Evolutionary conservation across 1,140 invertebrate genomes (phyloP), one percentile per base, ranked within the genome.

Genomic region (Neodiprion fabricii): DNA sequence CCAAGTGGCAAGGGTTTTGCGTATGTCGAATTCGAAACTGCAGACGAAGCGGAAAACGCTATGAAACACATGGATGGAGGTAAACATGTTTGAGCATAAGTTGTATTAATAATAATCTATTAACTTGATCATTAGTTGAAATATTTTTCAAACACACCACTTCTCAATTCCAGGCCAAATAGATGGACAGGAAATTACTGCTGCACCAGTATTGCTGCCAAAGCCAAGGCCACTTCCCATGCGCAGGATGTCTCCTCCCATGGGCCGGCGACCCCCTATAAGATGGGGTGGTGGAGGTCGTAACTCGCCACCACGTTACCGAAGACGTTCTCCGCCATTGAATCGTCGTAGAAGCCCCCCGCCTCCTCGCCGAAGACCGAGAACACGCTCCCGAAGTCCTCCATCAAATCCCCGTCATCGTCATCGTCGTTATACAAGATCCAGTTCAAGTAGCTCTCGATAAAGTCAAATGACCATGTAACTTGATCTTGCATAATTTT

Each of bases 11-110:
- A 95, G 47, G 97, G 97, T 14, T 97, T 96, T 90, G 97, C 96
- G 9, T 99, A 99, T 86, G 94, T 99, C 9, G 98, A 99, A 82
- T 99, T 95, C 88, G 94, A 93, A 78, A 98, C 93, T 74, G 89
- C 96, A 1, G 97, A 99, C 81, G 97, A 99, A 88, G 98, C 98
- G 49, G 97, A 99, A 87, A 98, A 98, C 89, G 98, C 98, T 0
- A 97, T 99, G 93, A 99, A 99, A 88, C 96, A 99, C 81, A 99
- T 99, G 98, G 97, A 99, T 90, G 98, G 98, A 86, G 98, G 96
- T 92, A 90, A 78, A 73, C 67, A 75, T 67, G 61, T 72, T 72
- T 48, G 17, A 53, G 50, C 66, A 47, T 49, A 12, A 65, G 40
- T 65, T 73, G 70, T 75, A 12, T 48, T 21, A 73, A 10, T 48